Percentiles rank a stretch among this genome's conserved stretches.
Conservation (phyloP, 2,797 vertebrate genomes). For the Microchirus variegatus region DNA sequence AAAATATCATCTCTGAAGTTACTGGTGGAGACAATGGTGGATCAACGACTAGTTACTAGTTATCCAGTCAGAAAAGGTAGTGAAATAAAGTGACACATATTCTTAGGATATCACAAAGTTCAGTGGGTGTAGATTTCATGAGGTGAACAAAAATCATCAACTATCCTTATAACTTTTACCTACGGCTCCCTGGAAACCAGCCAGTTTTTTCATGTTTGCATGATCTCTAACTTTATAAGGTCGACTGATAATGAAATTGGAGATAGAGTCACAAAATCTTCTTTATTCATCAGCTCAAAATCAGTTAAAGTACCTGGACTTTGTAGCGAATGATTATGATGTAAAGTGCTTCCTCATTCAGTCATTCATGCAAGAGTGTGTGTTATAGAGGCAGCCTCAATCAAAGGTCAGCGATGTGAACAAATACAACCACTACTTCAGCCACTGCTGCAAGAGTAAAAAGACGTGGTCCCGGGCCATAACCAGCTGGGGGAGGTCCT, state of each 20-base stretch:
- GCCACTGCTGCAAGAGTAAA: conserved; percentile 75
- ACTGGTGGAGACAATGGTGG: too few relatives aligned
- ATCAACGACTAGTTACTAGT: too few relatives aligned
- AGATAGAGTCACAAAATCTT: background rate
- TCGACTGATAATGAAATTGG: conserved; percentile 7
- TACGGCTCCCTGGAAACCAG: too few relatives aligned
- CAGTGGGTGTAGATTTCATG: too few relatives aligned
- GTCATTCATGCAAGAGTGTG: conserved; percentile 1
- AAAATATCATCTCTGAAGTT: too few relatives aligned
- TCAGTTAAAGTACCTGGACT: conserved; percentile 3
- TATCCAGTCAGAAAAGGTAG: too few relatives aligned
- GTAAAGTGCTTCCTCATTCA: conserved; percentile 41
- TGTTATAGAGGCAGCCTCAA: conserved; percentile 14
- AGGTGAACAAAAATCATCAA: too few relatives aligned
- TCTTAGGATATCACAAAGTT: too few relatives aligned
- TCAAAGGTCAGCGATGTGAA: conserved; percentile 10
- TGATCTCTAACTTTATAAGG: background rate
- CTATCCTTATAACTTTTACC: too few relatives aligned
- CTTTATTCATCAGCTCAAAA: conserved; percentile 41
- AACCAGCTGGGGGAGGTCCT: conserved; percentile 73
- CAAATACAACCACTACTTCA: conserved; percentile 59
- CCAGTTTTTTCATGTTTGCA: background rate
- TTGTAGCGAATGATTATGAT: background rate
- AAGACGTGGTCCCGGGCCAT: conserved; percentile 71
- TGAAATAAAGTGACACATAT: too few relatives aligned